Evolutionary conservation across 2,888 invertebrate species (phyloP).

Genomic region (Caenorhabditis doughertyi): DNA sequence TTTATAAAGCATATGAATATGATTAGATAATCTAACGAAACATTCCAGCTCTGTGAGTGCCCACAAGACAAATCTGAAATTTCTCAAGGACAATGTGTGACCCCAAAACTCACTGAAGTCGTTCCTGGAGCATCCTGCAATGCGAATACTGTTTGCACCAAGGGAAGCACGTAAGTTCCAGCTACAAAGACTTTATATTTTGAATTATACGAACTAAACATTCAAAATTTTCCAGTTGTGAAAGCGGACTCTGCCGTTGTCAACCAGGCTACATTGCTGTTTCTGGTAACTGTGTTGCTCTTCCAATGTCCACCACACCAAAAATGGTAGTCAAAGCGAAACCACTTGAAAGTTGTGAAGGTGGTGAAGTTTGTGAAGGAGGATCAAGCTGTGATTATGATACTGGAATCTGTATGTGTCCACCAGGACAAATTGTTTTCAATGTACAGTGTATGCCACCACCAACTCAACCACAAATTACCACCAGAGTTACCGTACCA

Average conservation of each 20-base stretch:
- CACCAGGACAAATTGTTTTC: slow-evolving; percentile 73
- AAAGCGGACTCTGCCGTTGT: slow-evolving; percentile 72
- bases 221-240: no score
- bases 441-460: slow-evolving; percentile 71
- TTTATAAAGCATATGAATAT: not conserved
- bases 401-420: slow-evolving; percentile 76
- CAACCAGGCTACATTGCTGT: slow-evolving; percentile 70
- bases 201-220: no score
- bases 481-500: slow-evolving; percentile 45
- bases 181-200: not conserved
- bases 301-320: slow-evolving; percentile 71
- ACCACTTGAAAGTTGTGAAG: slow-evolving; percentile 79
- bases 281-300: slow-evolving; percentile 68
- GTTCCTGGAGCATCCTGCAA: slow-evolving; percentile 73
- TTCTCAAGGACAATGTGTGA: slow-evolving; percentile 73
- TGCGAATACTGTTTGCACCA: slow-evolving; percentile 66
- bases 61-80: slow-evolving; percentile 76
- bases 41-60: slow-evolving; percentile 78
- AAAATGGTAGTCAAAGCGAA: slow-evolving; percentile 69
- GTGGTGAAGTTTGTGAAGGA: slow-evolving; percentile 80
- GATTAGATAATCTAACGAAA: not conserved
- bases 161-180: slow-evolving; percentile 68
- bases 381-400: slow-evolving; percentile 77
- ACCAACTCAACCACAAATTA: slow-evolving; percentile 61
- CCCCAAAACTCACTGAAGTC: slow-evolving; percentile 57